Conservation (phyloP, 2,888 invertebrate genomes). For the Octonoba sinensis region DNA sequence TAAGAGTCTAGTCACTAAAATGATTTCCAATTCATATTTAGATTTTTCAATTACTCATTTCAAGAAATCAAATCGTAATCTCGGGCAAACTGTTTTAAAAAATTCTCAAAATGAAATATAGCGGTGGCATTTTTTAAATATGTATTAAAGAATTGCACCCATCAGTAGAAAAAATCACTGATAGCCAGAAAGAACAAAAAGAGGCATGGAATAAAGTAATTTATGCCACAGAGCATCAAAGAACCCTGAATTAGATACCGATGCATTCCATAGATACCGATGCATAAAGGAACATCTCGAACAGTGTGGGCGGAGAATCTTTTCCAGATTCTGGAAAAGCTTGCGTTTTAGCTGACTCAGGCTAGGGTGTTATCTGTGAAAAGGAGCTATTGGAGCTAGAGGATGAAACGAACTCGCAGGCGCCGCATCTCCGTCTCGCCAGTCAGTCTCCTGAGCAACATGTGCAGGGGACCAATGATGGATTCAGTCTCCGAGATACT, state of each 20-base stretch:
- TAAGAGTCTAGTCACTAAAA: too few relatives aligned
- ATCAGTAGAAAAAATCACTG: too few relatives aligned
- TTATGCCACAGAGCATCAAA: neutral
- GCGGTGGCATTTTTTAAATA: too few relatives aligned
- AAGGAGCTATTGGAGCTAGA: constrained; percentile 2
- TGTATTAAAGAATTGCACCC: too few relatives aligned
- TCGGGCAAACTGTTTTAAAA: too few relatives aligned
- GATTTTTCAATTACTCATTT: too few relatives aligned
- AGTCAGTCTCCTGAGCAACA: constrained; percentile 40
- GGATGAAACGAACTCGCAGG: constrained; percentile 34
- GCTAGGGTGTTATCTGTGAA: neutral
- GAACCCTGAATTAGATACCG: constrained; percentile 7
- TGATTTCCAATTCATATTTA: too few relatives aligned
- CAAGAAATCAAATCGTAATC: too few relatives aligned
- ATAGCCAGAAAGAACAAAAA: too few relatives aligned
- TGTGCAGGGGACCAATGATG: constrained; percentile 19
- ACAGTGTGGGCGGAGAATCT: neutral
- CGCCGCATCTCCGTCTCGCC: constrained; percentile 33
- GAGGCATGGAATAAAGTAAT: neutral
- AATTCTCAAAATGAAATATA: too few relatives aligned
- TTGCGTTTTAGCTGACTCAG: constrained; percentile 3
- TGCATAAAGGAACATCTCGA: constrained; percentile 8
- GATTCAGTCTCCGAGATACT: constrained; percentile 5
- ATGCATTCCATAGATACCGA: constrained; percentile 6
- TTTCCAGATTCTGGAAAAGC: neutral